Evolutionary conservation across 2,888 invertebrate species (phyloP).

Genomic region (Pinctada fucata): DNA sequence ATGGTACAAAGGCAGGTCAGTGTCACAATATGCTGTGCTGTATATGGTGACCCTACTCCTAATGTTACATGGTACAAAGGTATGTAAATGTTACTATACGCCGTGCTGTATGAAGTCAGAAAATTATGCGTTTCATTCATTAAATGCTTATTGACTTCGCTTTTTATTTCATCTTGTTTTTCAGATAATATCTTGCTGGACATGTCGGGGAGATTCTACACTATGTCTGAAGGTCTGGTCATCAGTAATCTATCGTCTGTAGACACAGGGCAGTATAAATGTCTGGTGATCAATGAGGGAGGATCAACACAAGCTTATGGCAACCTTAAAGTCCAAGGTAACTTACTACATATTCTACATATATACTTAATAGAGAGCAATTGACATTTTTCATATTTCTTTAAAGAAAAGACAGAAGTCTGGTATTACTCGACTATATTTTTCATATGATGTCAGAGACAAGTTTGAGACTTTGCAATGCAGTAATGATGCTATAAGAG

Average conservation of each 20-base stretch:
- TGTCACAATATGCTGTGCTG: conserved; percentile 36
- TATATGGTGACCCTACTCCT: conserved; percentile 65
- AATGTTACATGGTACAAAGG: conserved; percentile 21
- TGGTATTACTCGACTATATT: too few relatives aligned
- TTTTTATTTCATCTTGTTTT: neutral
- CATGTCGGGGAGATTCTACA: neutral
- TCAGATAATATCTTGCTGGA: neutral
- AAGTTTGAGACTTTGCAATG: too few relatives aligned
- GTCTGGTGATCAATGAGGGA: conserved; percentile 61
- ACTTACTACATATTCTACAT: neutral
- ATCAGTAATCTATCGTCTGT: conserved; percentile 51
- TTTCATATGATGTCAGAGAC: too few relatives aligned
- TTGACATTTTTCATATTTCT: too few relatives aligned
- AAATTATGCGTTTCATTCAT: too few relatives aligned
- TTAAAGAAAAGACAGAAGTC: too few relatives aligned
- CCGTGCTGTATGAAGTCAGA: too few relatives aligned
- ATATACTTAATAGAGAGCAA: too few relatives aligned
- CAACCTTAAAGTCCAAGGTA: conserved; percentile 59
- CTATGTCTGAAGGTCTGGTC: conserved; percentile 46
- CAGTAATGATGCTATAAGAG: too few relatives aligned
- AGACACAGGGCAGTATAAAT: conserved; percentile 60
- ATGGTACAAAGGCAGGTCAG: conserved; percentile 25
- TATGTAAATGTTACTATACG: too few relatives aligned
- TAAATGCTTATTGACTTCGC: too few relatives aligned
- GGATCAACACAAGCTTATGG: conserved; percentile 58